Evolutionary conservation across 2,113 vertebrate genomes (phyloP), one percentile per base, ranked within the genome.

Genomic region (Hemiprocne comata): DNA sequence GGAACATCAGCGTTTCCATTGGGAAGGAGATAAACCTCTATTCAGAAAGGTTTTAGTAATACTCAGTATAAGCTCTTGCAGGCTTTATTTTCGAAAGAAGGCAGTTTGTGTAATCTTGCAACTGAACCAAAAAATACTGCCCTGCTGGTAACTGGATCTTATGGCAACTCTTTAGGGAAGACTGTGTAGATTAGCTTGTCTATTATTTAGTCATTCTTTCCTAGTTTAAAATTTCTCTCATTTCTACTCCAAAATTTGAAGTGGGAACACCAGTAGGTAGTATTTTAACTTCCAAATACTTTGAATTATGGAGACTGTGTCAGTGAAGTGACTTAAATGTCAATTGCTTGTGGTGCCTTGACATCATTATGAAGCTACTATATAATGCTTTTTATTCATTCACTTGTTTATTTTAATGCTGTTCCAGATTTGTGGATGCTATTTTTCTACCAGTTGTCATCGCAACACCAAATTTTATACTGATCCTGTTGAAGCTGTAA

Each of bases 401-500:
- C 7, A 29, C 6, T 28, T 42, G 1, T 38, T 88, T 85, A 38
- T 66, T 89, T 65, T 89, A 89, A 72, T 50, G 26, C 92, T 70
- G 46, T 97, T 97, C 21, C 95, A 99, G 99, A 95, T 90, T 10
- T 98, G 94, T 91, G 92, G 98, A 64, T 98, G 98, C 91, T 98
- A 96, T 97, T 99, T 99, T 96, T 99, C 99, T 36, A 99, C 98
- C 29, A 99, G 98, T 79, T 92, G 28, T 67, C 79, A 73, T 53
- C 97, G 62, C 74, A 97, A 95, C 34, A 98, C 99, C 28, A 96
- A 97, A 87, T 99, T 99, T 97, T 99, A 99, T 94, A 97, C 96
- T 3, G 98, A 99, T 94, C 97, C 99, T 6, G 95, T 98, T 46
- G 99, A 99, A 67, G 99, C 99, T n/a, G 98, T 99, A 18, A 99